phyloP scores from a whole-genome alignment of 2,888 invertebrate genomes.

The Amorpha juglandis region DNA sequence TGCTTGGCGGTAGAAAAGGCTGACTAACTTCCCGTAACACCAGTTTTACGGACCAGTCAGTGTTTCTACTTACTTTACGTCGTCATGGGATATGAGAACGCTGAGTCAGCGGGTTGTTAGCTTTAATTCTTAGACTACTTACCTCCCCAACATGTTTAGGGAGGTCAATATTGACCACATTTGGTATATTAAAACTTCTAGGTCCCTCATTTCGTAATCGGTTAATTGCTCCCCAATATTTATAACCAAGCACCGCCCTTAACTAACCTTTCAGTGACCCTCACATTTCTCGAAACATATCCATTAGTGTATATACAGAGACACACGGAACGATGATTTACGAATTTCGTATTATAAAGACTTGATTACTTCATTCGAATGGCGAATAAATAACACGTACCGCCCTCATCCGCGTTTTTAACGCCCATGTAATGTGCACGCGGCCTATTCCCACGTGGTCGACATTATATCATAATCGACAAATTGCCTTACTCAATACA shows the following conservation, averaged over 20 bases:
- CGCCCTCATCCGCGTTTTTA: constrained; percentile 42
- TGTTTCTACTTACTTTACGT: no score
- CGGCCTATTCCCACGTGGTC: constrained; percentile 14
- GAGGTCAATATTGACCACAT: no score
- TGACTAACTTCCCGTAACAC: no score
- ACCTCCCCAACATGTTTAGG: no score
- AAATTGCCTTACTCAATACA: constrained; percentile 8
- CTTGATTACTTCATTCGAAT: constrained; percentile 37
- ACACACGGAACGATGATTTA: constrained; percentile 25
- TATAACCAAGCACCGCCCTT: constrained; percentile 10
- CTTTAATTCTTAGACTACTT: no score
- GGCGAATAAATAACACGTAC: constrained; percentile 40
- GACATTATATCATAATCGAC: constrained; percentile 25
- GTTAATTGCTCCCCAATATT: neutral
- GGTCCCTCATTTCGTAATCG: neutral
- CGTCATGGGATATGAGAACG: no score
- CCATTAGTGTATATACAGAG: neutral
- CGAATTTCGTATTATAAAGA: constrained; percentile 28
- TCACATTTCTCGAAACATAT: constrained; percentile 12
- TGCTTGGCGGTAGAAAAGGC: no score
- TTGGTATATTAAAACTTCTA: neutral
- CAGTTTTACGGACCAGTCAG: no score
- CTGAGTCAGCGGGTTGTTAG: no score
- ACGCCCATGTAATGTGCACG: constrained; percentile 31
- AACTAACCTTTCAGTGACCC: constrained; percentile 16